Evolutionary conservation across 2,888 invertebrate species (phyloP), one percentile per base, ranked within the genome.

Genomic region (Melangyna quadrimaculata): DNA sequence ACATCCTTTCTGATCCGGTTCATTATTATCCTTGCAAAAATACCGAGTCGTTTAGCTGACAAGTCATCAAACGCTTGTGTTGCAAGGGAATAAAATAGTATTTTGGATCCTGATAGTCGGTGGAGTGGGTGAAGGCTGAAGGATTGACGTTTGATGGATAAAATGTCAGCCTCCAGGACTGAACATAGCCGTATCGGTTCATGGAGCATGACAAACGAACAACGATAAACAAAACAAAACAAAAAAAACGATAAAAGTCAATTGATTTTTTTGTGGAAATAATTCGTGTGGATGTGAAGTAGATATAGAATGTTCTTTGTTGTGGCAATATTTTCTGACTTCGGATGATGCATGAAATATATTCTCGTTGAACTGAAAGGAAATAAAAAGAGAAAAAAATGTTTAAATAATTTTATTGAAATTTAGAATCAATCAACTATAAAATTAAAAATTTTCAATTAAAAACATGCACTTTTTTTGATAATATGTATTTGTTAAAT

Each of bases 311-410:
- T 40, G 43, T 45, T 63, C 5, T 29, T 61, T 75, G 45, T 35
- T 69, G 45, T 59, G 71, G 70, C 22, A 69, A 65, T 70, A 51
- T 65, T 70, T 35, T 57, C 37, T 74, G 70, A 74, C 55, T 48
- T 65, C 65, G 24, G 17, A 37, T 74, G 74, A 43, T 70, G 57
- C 83, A 74, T 79, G 48, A 48, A 74, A 79, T 17, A n/a, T 32
- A 48, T 24, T 32, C 40, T 74, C 57, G 43, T 79, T 67, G 45
- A 84, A 35, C 83, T 79, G 79, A 19, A 84, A 84, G 14, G 57
- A 79, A 59, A 78, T 37, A 55, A 29, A 43, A 59, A 9, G 24
- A 32, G 10, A 17, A 1, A 17, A 17, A 55, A 19, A 1, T n/a
- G 6, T n/a, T 43, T 17, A 43, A 43, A 17, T 7, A 43, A 43